Evolutionary conservation across 2,888 invertebrate species (phyloP), one percentile per base, ranked within the genome.

Genomic region (Sesamia inferens): DNA sequence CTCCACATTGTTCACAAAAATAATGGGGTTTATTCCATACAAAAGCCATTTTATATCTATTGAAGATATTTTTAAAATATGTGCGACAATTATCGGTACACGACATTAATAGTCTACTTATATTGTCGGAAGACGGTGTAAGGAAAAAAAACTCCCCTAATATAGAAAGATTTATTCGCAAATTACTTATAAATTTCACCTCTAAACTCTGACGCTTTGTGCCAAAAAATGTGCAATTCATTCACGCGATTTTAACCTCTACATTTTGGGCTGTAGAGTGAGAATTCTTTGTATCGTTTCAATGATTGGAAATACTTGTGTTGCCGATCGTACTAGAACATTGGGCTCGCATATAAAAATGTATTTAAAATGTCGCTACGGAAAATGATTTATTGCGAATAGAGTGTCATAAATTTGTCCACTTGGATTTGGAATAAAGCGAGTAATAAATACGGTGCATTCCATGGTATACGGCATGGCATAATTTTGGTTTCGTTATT

Each of bases 11-110:
- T 86, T 85, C 59, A 69, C 71, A 89, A 90, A 92, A 90, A 92
- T 90, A 92, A 93, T 90, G 88, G 82, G 76, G 79, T 69, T 70
- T 67, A 82, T 87, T 85, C 85, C 83, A 89, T 88, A 88, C 87
- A 88, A 88, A 90, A 87, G 88, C 81, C 71, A 79, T 85, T 84
- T 86, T 79, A 83, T 87, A 86, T 87, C 86, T 88, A 90, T 91
- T 88, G 87, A 90, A 89, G 91, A 87, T 92, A 91, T 90, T 94
- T 94, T 90, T 95, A 94, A 96, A 95, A 95, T 96, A 96, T 95
- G 96, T 96, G 96, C 93, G 96, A 96, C 96, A 96, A 96, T 96
- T 96, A 96, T 96, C 95, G 90, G 93, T 93, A 96, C 96, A 96
- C 89, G 96, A 94, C 94, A 94, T 94, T 96, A 96, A 96, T 96